A percentile compares a stretch with the other conserved stretches of the same genome.
phyloP scores from a whole-genome alignment of 2,797 vertebrate species.

The Limosa lapponica region DNA sequence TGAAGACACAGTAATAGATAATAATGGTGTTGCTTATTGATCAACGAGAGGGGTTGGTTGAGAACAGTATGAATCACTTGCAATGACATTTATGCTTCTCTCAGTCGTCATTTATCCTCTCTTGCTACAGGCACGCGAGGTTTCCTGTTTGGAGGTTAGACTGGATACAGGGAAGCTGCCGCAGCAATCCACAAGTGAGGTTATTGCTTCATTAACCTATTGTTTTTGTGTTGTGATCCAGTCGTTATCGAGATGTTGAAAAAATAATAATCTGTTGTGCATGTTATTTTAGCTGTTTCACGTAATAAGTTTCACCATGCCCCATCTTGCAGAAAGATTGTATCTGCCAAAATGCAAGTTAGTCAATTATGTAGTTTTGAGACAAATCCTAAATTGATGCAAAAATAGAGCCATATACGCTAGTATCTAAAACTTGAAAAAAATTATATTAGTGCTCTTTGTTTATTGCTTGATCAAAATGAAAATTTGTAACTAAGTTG shows the following conservation, averaged over 20 bases:
- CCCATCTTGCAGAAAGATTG: not conserved
- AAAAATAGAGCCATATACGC: not conserved
- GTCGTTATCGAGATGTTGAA: not conserved
- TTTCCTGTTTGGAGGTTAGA: slow-evolving; percentile 77
- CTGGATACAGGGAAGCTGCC: slow-evolving; percentile 56
- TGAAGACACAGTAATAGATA: not conserved
- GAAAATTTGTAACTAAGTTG: not conserved
- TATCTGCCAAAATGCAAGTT: not conserved
- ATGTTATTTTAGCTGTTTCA: not conserved
- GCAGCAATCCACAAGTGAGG: slow-evolving; percentile 69
- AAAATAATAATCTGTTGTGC: not conserved
- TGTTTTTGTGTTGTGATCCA: slow-evolving; percentile 1
- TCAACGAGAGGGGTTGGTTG: not conserved
- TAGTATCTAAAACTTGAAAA: not conserved
- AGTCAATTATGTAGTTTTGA: not conserved
- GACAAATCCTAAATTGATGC: not conserved
- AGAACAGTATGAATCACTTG: not conserved
- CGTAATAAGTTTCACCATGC: not conserved
- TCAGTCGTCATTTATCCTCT: not conserved
- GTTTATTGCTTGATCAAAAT: not conserved
- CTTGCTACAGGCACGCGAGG: slow-evolving; percentile 73
- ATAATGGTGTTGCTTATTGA: not conserved
- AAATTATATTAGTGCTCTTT: not conserved
- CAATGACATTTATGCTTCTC: not conserved
- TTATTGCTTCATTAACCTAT: slow-evolving; percentile 57